A percentile compares a stretch with the other conserved stretches of the same genome.
Conservation (phyloP, 2,797 vertebrate species). For the Rhyacichthys aspro region DNA sequence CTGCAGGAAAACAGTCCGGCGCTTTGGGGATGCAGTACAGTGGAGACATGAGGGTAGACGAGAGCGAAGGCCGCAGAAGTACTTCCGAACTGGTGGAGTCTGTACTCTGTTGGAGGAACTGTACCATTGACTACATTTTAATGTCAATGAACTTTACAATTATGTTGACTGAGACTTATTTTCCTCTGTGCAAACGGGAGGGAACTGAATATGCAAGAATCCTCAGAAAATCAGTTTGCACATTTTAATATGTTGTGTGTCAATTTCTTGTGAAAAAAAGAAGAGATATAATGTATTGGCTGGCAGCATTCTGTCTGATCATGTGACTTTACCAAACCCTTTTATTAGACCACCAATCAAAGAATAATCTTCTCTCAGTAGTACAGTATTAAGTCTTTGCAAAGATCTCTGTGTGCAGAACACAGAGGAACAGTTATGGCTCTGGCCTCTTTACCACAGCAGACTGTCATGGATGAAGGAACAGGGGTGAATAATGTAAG, state of each 20-base stretch:
- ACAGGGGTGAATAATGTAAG: slow-evolving; percentile 28
- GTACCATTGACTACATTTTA: neutral
- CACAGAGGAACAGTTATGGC: neutral
- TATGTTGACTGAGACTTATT: slow-evolving; percentile 20
- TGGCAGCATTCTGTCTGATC: slow-evolving; percentile 7
- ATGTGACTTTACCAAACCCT: slow-evolving; percentile 16
- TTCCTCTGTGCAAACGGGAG: slow-evolving; percentile 21
- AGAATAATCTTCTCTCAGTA: too few relatives aligned
- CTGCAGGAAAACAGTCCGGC: slow-evolving; percentile 29
- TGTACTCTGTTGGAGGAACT: slow-evolving; percentile 17
- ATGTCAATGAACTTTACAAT: neutral
- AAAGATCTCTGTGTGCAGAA: slow-evolving; percentile 23
- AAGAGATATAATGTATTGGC: slow-evolving; percentile 11
- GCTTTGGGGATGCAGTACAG: too few relatives aligned
- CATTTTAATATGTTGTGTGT: slow-evolving; percentile 26
- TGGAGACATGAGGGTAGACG: slow-evolving; percentile 40
- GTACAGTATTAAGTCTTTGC: slow-evolving; percentile 2
- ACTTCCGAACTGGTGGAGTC: slow-evolving; percentile 30
- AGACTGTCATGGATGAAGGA: slow-evolving; percentile 13
- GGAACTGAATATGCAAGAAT: slow-evolving; percentile 23
- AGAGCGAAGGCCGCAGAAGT: slow-evolving; percentile 15
- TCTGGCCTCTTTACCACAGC: slow-evolving; percentile 5
- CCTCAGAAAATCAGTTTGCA: slow-evolving; percentile 30
- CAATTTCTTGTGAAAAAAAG: neutral
- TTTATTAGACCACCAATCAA: neutral